phyloP scores from a whole-genome alignment of 2,797 vertebrate genomes.

The Amblyraja radiata region DNA sequence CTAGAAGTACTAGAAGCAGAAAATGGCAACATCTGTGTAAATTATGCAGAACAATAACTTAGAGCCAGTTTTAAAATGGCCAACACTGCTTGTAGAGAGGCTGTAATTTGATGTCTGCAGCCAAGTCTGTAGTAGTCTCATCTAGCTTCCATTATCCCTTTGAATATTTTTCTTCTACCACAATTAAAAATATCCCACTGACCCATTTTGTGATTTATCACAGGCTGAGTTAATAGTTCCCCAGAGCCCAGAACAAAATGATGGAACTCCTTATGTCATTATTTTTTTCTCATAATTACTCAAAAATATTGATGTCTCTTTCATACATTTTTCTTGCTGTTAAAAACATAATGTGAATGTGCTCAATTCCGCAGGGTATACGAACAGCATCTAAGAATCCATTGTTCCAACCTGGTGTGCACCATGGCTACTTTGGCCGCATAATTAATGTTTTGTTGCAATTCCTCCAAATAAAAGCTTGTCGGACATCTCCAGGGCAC shows the following conservation, averaged over 20 bases:
- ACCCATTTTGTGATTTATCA: constrained; percentile 20
- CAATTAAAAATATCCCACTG: constrained; percentile 12
- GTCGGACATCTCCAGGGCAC: constrained; percentile 39
- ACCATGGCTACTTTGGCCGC: constrained; percentile 40
- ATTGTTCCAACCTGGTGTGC: constrained; percentile 41
- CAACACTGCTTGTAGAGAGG: background rate
- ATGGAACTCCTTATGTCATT: background rate
- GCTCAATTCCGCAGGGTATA: background rate
- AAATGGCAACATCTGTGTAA: background rate
- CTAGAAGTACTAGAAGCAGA: background rate
- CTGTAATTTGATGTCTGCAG: background rate
- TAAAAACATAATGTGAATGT: background rate
- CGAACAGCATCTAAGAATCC: background rate
- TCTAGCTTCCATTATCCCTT: background rate
- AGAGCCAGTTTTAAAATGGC: background rate
- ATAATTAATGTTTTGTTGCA: constrained; percentile 42
- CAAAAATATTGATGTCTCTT: background rate
- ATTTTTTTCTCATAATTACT: constrained; percentile 5
- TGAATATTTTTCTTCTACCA: background rate
- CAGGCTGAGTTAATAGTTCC: background rate
- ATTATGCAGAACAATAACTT: too few relatives aligned
- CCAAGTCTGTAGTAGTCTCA: background rate
- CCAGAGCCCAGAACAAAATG: background rate
- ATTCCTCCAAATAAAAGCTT: constrained; percentile 41
- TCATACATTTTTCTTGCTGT: background rate